These are phyloP conservation scores for Lates japonicus DNA, from an alignment of 2,797 vertebrate genomes.

Conservation along the genomic window DNA sequence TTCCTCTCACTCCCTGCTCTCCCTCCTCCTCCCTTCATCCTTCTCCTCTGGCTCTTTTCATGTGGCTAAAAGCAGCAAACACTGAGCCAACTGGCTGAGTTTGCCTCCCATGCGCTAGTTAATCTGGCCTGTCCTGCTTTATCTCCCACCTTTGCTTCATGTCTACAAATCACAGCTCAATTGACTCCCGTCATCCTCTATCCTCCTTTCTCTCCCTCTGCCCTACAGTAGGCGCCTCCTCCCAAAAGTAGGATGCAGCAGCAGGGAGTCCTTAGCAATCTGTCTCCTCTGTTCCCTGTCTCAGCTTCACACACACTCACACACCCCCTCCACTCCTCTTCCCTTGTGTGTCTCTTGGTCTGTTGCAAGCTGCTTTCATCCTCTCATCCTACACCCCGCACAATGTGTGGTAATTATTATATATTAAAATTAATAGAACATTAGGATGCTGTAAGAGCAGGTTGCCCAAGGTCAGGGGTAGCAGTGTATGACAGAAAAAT, in stretches of 20 bases:
- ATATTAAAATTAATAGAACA: conserved; percentile 61
- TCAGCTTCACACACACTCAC: not conserved
- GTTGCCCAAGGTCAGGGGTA: conserved; percentile 58
- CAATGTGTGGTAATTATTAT: conserved; percentile 63
- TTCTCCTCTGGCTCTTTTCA: conserved; percentile 47
- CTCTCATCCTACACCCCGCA: conserved; percentile 6
- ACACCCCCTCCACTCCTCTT: not conserved
- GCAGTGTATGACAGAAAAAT: conserved; percentile 18
- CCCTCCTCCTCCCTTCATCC: conserved; percentile 25
- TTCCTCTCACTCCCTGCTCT: conserved; percentile 43
- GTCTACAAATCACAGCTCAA: conserved; percentile 76
- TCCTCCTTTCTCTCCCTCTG: conserved; percentile 35
- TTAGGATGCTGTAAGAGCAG: conserved; percentile 59
- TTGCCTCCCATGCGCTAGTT: conserved; percentile 63
- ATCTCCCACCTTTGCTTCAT: conserved; percentile 76
- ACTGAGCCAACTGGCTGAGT: conserved; percentile 56
- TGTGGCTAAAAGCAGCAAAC: conserved; percentile 61
- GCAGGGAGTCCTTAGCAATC: conserved; percentile 55
- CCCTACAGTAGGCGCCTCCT: conserved; percentile 36
- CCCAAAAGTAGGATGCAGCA: conserved; percentile 55
- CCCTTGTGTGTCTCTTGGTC: conserved; percentile 35
- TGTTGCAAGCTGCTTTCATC: conserved; percentile 58
- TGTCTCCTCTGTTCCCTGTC: conserved; percentile 29
- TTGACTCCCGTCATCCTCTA: conserved; percentile 47
- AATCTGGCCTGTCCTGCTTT: conserved; percentile 70